These are phyloP conservation scores for Albula goreensis DNA, from an alignment of 2,113 vertebrate genomes.

Conservation along the genomic window DNA sequence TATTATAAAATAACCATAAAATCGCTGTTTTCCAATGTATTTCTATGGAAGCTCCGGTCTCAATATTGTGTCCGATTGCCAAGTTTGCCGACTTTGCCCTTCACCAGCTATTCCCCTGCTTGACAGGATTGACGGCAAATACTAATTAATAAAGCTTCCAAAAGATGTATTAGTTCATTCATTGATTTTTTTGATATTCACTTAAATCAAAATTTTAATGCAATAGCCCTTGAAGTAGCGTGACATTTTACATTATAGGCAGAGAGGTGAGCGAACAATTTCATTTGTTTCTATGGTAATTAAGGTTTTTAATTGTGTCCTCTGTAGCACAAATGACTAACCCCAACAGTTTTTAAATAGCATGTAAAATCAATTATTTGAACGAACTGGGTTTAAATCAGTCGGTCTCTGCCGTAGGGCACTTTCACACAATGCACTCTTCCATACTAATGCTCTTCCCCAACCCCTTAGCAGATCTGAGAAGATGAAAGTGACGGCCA, in stretches of 20 bases:
- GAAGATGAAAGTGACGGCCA: not conserved
- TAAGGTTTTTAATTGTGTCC: constrained; percentile 15
- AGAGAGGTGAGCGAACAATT: constrained; percentile 10
- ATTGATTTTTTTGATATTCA: constrained; percentile 20
- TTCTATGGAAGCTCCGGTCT: too few relatives aligned
- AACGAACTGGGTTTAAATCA: not conserved
- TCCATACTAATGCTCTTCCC: not conserved
- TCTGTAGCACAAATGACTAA: constrained; percentile 3
- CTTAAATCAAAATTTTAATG: not conserved
- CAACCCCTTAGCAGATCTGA: not conserved
- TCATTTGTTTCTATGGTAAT: not conserved
- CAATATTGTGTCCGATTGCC: too few relatives aligned
- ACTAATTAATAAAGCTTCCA: constrained; percentile 20
- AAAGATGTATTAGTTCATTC: not conserved
- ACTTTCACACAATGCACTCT: not conserved
- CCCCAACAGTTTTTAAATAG: not conserved
- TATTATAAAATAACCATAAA: too few relatives aligned
- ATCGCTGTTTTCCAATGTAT: too few relatives aligned
- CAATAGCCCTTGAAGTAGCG: not conserved
- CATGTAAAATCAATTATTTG: not conserved
- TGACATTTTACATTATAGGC: not conserved
- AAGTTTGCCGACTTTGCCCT: too few relatives aligned
- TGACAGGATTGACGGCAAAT: constrained; percentile 36
- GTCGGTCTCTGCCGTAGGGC: not conserved
- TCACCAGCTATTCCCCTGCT: too few relatives aligned